Base-by-base conservation (phyloP, 2,888 invertebrate species). In the Corbicula japonica region DNA sequence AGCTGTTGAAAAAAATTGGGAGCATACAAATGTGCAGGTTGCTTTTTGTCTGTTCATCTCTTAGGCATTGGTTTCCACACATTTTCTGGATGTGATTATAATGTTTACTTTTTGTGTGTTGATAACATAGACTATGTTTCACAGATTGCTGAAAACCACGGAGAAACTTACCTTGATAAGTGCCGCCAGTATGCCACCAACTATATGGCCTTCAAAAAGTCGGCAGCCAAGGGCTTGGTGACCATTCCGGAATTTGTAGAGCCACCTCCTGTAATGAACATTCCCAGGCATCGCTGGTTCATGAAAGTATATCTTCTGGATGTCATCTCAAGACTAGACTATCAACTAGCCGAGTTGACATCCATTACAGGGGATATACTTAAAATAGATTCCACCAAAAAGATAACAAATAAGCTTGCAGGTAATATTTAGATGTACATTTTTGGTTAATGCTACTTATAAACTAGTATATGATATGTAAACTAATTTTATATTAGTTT, bases 221-320 rank as follows among this genome's bases (percentile, higher is more conserved):
- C 79, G 18, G 44, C 38, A 32, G 48, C 46, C 18, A 68, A 34
- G 15, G 58, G 74, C 3, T 41, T 80, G n/a, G 12, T 76, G 0
- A 21, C 38, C 10, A 8, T 38, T 1, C 28, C 65, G 2, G 6
- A 12, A 15, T 75, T 76, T 54, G 50, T 50, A 18, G 50, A 50
- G 21, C 50, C 50, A 50, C 12, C 50, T 10, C 15, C 50, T 10
- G 15, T 50, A 18, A 18, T 18, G 50, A n/a, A 50, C 50, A 18
- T 50, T 8, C 50, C 50, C 50, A 50, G 10, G 10, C 50, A 50
- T n/a, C 21, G 50, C 50, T 50, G 50, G 85, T 61, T 87, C 38
- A 61, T 86, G 76, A 63, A 75, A 12, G 74, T 82, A 0, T 74
- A 70, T 30, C 54, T 50, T 15, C 66, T 58, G 23, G 85, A 88